These are phyloP conservation scores for Cirrhinus mrigala DNA, from an alignment of 2,797 vertebrate genomes.

Conservation along the genomic window DNA sequence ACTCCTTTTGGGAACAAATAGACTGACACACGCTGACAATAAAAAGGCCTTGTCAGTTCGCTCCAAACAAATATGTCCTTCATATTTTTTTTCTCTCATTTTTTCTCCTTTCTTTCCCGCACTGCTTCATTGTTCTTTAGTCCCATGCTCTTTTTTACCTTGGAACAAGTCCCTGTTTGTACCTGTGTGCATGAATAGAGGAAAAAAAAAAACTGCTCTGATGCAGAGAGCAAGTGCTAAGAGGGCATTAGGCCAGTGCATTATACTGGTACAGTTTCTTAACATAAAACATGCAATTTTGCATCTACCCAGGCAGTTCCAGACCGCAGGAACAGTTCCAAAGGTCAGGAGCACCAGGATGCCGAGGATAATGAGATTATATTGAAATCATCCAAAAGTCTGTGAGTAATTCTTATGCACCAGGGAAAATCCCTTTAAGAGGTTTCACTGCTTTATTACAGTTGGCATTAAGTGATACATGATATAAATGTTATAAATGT, in stretches of 20 bases:
- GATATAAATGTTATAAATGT: not conserved
- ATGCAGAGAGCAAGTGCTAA: not conserved
- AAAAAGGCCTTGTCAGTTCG: constrained; percentile 41
- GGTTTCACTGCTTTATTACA: constrained; percentile 1
- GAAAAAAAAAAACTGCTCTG: constrained; percentile 3
- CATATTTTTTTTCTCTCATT: not conserved
- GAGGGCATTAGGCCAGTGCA: constrained; percentile 1
- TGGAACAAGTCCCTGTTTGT: constrained; percentile 35
- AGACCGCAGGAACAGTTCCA: not conserved
- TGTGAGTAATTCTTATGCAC: constrained; percentile 5
- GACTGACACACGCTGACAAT: constrained; percentile 53
- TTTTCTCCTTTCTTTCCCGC: not conserved
- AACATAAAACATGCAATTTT: not conserved
- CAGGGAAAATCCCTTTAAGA: constrained; percentile 10
- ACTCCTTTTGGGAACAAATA: constrained; percentile 56
- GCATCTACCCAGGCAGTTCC: not conserved
- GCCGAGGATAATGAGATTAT: constrained; percentile 29
- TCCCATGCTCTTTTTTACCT: constrained; percentile 14
- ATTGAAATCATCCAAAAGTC: constrained; percentile 18
- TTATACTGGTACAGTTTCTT: not conserved
- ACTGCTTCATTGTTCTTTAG: constrained; percentile 12
- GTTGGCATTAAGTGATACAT: not conserved
- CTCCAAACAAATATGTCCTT: constrained; percentile 51
- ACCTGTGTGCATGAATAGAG: constrained; percentile 30
- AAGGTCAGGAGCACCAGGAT: constrained; percentile 40